Evolutionary conservation across 2,888 invertebrate species (phyloP), one percentile per base, ranked within the genome.

Genomic region (Parnassius glacialis): DNA sequence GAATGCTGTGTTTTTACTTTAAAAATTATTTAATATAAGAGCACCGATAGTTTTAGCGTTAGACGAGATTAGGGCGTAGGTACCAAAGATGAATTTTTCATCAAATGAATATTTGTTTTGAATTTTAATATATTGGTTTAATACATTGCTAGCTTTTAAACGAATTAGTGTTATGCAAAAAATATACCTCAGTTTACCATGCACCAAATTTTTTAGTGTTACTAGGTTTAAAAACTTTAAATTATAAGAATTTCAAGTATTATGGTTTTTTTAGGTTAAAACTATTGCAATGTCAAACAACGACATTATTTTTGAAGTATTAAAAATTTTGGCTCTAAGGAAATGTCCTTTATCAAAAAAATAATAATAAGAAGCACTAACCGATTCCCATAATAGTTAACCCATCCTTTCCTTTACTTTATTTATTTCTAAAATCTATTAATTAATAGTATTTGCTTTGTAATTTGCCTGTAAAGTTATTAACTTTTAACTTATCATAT

Each of bases 171-270:
- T 74, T 70, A 72, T 71, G 74, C 77, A 60, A 64, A 52, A 78
- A 82, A 83, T 82, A 86, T 90, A 91, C 90, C 90, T 91, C 90
- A 90, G 90, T 85, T 91, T 90, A 90, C 90, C 90, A 87, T 74
- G 87, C 90, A 90, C 90, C 90, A 90, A 91, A 91, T 83, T 74
- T 76, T 43, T 83, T 83, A 84, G 84, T 82, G 77, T 84, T 84
- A 85, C 71, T 84, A 84, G 79, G 74, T 74, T 68, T 76, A 74
- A 76, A 25, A 47, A 54, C 45, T 74, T 68, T 64, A 69, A 65
- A 65, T 71, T 67, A 70, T 76, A 79, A 75, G 76, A 67, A 62
- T 71, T 77, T 80, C 76, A 84, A 89, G 87, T 85, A 87, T 86
- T 88, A 87, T 57, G 57, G 80, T 74, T 74, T 71, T 20, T 20